These are phyloP conservation scores for Gasterosteus aculeatus DNA, from an alignment of 2,113 vertebrate species.

Conservation along the genomic window DNA sequence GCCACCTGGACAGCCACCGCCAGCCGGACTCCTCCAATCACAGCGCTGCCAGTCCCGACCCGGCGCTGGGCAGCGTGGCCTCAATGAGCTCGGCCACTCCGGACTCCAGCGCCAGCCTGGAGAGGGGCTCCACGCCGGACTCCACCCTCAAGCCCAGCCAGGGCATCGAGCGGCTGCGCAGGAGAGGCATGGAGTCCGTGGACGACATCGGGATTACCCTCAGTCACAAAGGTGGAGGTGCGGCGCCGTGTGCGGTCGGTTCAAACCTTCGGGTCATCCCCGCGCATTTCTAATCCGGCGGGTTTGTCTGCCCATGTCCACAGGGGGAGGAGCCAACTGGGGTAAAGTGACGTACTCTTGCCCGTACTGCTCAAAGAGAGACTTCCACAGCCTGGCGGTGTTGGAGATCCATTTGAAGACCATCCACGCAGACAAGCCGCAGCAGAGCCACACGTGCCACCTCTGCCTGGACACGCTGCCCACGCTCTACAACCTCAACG, in stretches of 20 bases:
- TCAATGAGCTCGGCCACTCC: slow-evolving; percentile 98
- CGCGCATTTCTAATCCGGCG: not conserved
- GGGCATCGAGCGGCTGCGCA: slow-evolving; percentile 65
- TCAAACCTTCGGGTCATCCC: not conserved
- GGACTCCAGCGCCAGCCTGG: slow-evolving; percentile 93
- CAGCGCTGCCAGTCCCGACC: slow-evolving; percentile 93
- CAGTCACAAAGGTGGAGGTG: slow-evolving; percentile 86
- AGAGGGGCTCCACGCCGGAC: slow-evolving; percentile 96
- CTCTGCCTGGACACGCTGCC: slow-evolving; percentile 95
- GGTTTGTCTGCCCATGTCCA: not conserved
- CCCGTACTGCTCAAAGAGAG: slow-evolving; percentile 94
- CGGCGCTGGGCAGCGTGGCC: slow-evolving; percentile 90
- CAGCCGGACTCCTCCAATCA: slow-evolving; percentile 97
- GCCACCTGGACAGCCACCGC: slow-evolving; percentile 97
- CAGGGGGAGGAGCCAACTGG: slow-evolving; percentile 65
- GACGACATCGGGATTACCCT: slow-evolving; percentile 87
- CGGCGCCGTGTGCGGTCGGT: not conserved
- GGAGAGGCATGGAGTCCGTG: slow-evolving; percentile 76
- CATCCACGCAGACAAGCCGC: slow-evolving; percentile 96
- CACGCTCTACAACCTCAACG: slow-evolving; percentile 96
- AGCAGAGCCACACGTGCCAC: slow-evolving; percentile 98
- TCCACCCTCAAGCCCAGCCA: slow-evolving; percentile 88
- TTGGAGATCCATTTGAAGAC: slow-evolving; percentile 98
- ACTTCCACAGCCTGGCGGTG: slow-evolving; percentile 96
- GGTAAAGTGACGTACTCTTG: slow-evolving; percentile 94